Evolutionary conservation across 1,140 invertebrate genomes (phyloP).

Genomic region (Cyclina sinensis): DNA sequence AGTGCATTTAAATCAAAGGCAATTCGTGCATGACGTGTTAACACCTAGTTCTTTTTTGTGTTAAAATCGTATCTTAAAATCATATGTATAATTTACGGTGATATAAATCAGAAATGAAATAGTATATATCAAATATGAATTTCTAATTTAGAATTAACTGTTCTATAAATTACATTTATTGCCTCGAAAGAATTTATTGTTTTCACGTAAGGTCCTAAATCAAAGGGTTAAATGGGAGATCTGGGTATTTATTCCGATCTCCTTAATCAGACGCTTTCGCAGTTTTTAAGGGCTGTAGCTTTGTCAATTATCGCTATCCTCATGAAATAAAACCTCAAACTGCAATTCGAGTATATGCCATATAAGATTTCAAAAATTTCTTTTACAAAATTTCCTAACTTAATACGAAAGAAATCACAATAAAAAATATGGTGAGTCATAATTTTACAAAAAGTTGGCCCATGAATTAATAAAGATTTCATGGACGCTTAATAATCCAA

Average conservation of each 20-base stretch:
- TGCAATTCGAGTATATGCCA: too few relatives aligned
- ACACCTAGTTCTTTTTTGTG: not conserved
- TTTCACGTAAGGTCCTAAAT: constrained; percentile 23
- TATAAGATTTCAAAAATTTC: too few relatives aligned
- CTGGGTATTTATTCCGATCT: not conserved
- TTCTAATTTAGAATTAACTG: constrained; percentile 58
- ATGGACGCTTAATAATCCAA: too few relatives aligned
- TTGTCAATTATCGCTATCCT: too few relatives aligned
- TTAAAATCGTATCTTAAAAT: constrained; percentile 9
- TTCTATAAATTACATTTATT: constrained; percentile 60
- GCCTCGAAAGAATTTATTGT: constrained; percentile 59
- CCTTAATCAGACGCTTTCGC: not conserved
- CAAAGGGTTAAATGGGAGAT: not conserved
- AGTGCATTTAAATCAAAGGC: not conserved
- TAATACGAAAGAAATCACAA: too few relatives aligned
- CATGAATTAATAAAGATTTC: too few relatives aligned
- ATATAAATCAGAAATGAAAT: constrained; percentile 44
- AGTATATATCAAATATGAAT: constrained; percentile 53
- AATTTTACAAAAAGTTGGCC: too few relatives aligned
- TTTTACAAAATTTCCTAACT: too few relatives aligned
- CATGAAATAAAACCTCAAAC: too few relatives aligned
- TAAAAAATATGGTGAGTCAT: too few relatives aligned
- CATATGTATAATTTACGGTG: constrained; percentile 11
- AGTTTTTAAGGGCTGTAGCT: too few relatives aligned
- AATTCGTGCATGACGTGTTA: constrained; percentile 26